Base-by-base conservation (phyloP, 2,888 invertebrate genomes). In the Molanna angustata region DNA sequence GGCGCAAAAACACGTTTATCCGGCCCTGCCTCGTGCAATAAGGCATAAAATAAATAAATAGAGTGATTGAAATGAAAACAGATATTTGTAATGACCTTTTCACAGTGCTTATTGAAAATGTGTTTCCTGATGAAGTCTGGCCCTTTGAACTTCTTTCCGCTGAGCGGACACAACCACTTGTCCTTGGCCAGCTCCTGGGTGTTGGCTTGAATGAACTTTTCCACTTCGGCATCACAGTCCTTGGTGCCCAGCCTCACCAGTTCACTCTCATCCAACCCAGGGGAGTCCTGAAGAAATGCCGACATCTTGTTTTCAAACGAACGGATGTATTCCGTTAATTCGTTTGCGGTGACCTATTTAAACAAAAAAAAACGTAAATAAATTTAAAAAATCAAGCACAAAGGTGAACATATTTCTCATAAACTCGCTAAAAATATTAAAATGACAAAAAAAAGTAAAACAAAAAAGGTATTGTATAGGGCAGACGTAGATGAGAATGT, bases 121-220 rank as follows among this genome's bases (percentile, higher is more conserved):
- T 99, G 99, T 69, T 99, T 99, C 56, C 94, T 85, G 21, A 99
- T 96, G 72, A 97, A 99, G 69, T 99, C 98, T 0, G 98, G 97
- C 0, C 98, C 89, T 69, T 98, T 99, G 74, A 99, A 99, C 70
- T 99, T 99, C 71, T 99, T 99, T 1, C 98, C 98, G 49, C 96
- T 97, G 6, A 99, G 74, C 0, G 99, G 99, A 71, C 99, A 99
- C 61, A 99, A 71, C 98, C 98, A 99, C 65, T 99, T 99, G 69
- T 98, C 99, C 68, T 96, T 96, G 0, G 93, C 91, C 60, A 99
- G 67, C 72, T 99, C 98, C 66, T 98, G 93, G 0, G 96, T 96
- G 69, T 99, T 99, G 0, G 94, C 88, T 64, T 89, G 86, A 13
- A 99, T 87, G 69, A 99, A 97, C 69, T 94, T 94, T 65, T 97